Conservation (phyloP, 2,888 invertebrate species). For the Chrysina gloriosa region DNA sequence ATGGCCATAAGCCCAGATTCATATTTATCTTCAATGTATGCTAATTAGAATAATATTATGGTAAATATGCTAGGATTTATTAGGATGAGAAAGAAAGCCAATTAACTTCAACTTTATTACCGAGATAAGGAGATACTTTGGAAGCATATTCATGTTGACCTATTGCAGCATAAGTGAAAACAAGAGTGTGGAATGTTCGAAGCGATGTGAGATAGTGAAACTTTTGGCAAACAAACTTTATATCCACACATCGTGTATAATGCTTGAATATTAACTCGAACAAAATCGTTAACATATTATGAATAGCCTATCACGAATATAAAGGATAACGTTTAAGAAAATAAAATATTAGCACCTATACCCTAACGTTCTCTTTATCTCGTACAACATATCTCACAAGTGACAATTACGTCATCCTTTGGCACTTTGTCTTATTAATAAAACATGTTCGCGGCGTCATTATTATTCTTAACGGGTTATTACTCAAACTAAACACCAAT, state of each 20-base stretch:
- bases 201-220: not conserved
- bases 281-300: no score
- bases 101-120: conserved; percentile 9
- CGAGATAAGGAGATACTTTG: not conserved
- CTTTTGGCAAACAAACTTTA: conserved; percentile 5
- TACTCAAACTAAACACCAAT: conserved; percentile 16
- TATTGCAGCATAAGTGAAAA: conserved; percentile 3
- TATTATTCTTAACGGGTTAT: conserved; percentile 25
- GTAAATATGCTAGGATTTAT: not conserved
- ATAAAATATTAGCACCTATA: no score
- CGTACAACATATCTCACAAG: not conserved
- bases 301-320: no score
- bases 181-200: not conserved
- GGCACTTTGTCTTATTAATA: conserved; percentile 23
- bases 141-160: conserved; percentile 1
- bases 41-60: no score
- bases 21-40: no score
- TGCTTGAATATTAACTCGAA: no score
- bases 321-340: no score
- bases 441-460: conserved; percentile 12
- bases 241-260: not conserved
- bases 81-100: not conserved
- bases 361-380: no score
- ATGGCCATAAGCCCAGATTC: no score
- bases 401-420: conserved; percentile 20